Evolutionary conservation across 2,113 vertebrate species (phyloP), one percentile per base, ranked within the genome.

Genomic region (Elachura formosa): DNA sequence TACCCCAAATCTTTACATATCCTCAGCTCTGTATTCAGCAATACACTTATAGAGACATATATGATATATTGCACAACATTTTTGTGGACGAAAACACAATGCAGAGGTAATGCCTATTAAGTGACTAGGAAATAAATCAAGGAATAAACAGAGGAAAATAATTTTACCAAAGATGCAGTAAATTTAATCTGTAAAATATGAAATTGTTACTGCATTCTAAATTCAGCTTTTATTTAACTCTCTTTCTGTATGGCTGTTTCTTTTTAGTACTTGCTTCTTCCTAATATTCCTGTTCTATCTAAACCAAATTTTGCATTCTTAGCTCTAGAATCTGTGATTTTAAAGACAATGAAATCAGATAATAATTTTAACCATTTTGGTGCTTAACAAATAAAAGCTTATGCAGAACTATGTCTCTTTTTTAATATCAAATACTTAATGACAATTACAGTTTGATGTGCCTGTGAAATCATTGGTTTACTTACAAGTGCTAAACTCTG

Each of bases 401-500:
- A 67, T 43, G 22, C 9, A 58, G 6, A 24, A 21, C 54, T 22
- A 45, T 36, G 12, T 5, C 6, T 5, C 6, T 28, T 76, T 72
- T 66, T 71, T 76, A 26, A 67, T 31, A 51, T 43, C 12, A 74
- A 80, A 87, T 34, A 2, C 34, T 48, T 58, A 75, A 80, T 34
- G 26, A 58, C 54, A 72, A 45, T 67, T 45, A n/a, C 12, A 67
- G 34, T 51, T 54, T 63, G 25, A 84, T 17, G 5, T 0, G 0
- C 14, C 36, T 87, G 12, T 48, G 52, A 87, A 48, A 64, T 62
- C 58, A 54, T 14, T 21, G 28, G 12, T 84, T 83, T 51, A 29
- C 46, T 48, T 79, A 33, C 12, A 66, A 48, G n/a, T 38, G 18
- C 9, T 62, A 38, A 54, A 62, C 14, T 81, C 49, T 59, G 12